Conservation (phyloP, 2,888 invertebrate species). For the Palloptera scutellata region DNA sequence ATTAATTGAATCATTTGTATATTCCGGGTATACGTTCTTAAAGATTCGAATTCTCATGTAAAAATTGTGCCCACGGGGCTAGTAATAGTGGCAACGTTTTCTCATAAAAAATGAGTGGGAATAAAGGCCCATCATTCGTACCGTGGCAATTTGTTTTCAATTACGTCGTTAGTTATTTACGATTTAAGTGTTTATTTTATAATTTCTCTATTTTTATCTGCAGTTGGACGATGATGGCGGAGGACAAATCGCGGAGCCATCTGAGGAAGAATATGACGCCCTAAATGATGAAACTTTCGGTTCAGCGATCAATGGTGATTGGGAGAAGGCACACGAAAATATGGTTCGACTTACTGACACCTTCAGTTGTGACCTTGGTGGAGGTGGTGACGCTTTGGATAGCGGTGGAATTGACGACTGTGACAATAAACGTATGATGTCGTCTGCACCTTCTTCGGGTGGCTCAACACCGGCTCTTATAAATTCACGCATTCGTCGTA, state of each 20-base stretch:
- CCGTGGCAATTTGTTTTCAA: slow-evolving; percentile 10
- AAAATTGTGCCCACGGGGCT: no score
- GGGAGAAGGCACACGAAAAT: slow-evolving; percentile 78
- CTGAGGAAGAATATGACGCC: slow-evolving; percentile 88
- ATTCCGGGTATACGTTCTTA: no score
- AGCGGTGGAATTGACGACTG: neutral
- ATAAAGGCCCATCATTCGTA: neutral
- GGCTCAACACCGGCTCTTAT: slow-evolving; percentile 34
- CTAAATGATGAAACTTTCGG: slow-evolving; percentile 94
- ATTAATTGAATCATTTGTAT: no score
- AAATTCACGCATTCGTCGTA: slow-evolving; percentile 27
- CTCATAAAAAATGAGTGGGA: neutral
- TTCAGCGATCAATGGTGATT: slow-evolving; percentile 75
- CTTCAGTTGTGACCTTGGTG: slow-evolving; percentile 45
- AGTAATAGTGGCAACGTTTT: no score
- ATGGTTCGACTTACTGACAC: slow-evolving; percentile 66
- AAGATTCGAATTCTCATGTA: no score
- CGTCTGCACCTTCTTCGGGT: slow-evolving; percentile 38
- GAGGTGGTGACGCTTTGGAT: slow-evolving; percentile 36
- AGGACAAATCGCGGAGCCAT: slow-evolving; percentile 71
- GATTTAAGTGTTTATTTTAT: neutral
- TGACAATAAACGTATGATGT: slow-evolving; percentile 22
- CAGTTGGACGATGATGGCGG: slow-evolving; percentile 59
- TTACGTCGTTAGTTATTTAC: neutral
- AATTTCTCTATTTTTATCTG: neutral